Evolutionary conservation across 2,113 vertebrate species (phyloP).

Genomic region (Phylloscopus whistleri): DNA sequence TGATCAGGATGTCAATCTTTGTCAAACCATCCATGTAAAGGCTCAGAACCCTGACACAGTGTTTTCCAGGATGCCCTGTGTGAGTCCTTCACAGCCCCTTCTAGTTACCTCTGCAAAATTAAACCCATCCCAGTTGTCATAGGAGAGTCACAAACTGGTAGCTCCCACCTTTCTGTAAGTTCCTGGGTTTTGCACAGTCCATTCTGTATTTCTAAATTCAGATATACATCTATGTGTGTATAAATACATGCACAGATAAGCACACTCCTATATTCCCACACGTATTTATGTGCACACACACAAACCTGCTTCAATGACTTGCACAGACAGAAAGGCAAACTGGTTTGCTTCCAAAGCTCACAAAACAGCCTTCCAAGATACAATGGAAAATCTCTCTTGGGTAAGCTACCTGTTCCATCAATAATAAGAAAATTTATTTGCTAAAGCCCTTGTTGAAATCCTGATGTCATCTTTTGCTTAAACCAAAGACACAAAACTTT

Average conservation of each 20-base stretch:
- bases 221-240: rapidly evolving
- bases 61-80: background rate
- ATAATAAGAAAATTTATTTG: background rate
- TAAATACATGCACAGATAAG: background rate
- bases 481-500: background rate
- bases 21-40: background rate
- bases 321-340: background rate
- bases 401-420: background rate
- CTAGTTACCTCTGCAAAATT: background rate
- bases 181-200: background rate
- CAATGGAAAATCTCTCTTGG: background rate
- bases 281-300: background rate
- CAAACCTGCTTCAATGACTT: background rate
- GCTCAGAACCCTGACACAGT: rapidly evolving
- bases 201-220: background rate
- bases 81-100: background rate
- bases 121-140: background rate
- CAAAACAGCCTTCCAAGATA: background rate
- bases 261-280: background rate
- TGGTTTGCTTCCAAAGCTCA: background rate
- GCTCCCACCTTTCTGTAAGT: background rate
- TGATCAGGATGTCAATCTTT: background rate
- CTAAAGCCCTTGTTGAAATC: background rate
- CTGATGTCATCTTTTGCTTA: background rate
- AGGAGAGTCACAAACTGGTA: background rate